Evolutionary conservation across 2,113 vertebrate species (phyloP), one percentile per base, ranked within the genome.

Genomic region (Anthoscopus minutus): DNA sequence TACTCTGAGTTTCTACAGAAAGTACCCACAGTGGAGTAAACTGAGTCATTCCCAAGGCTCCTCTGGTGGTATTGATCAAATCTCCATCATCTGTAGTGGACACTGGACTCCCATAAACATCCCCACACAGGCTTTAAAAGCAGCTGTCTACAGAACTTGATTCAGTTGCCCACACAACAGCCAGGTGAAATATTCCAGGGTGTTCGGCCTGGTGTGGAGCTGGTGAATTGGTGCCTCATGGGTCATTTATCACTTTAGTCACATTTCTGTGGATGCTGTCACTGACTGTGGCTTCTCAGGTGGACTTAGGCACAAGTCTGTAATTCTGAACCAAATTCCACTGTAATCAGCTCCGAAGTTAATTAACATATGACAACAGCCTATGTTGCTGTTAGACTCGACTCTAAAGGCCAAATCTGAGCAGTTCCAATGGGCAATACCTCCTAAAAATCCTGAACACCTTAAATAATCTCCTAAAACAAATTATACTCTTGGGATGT

Each of bases 261-360:
- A 9, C 0, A 0, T 50, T 56, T 33, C 31, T 87, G 18, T 50
- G 50, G 56, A 33, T 57, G 38, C 1, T 25, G 2, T 27, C 57
- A 40, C 31, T 42, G 21, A 0, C 33, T 54, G 33, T 48, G 38
- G 15, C 2, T 70, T 81, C 50, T 70, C 42, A 81, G 10, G 31
- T 22, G 30, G 11, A 38, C 12, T 40, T 53, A 30, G 10, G 22
- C 6, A 31, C 1, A 0, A 62, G 3, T 6, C 21, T 1, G 2
- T 45, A 42, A 40, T 42, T 72, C 69, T 45, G 11, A 5, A 13
- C 62, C 35, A 44, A 78, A 45, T 48, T 37, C 13, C 19, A 11
- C 9, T 4, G 21, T 13, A 44, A 7, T 0, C 74, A 10, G 18
- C 17, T 11, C 11, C 38, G 38, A 81, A 72, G 9, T 24, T 37